Base-by-base conservation (phyloP, 2,888 invertebrate genomes). In the Thereva nobilitata region DNA sequence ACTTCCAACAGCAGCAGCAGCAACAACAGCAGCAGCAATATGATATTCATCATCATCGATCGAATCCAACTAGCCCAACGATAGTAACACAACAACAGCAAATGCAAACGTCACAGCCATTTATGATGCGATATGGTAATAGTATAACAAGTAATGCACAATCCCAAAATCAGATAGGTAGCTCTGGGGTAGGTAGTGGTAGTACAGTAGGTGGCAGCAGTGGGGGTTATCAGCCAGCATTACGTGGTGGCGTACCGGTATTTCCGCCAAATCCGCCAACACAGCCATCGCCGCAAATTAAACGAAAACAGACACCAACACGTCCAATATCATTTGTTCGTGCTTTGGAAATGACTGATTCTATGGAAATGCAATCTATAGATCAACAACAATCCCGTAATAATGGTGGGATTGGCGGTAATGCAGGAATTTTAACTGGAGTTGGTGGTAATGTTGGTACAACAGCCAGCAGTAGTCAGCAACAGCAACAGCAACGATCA, bases 241-340 rank as follows among this genome's bases (percentile, higher is more conserved):
- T 86, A 69, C 82, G 88, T 23, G 89, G 89, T 66, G 89, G 88
- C 40, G 88, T 89, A 4, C 84, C 87, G 12, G 88, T 89, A 12
- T 89, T 88, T 76, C 89, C 89, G 34, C 85, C 84, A 23, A 80
- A 79, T 73, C 82, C 83, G 9, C 75, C 72, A 70, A 71, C 71
- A 74, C 84, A 84, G 72, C 79, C 80, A 44, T 83, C 83, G 63
- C 84, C 86, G 5, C 86, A 86, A 74, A 84, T 86, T 66, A 86
- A 86, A 74, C 82, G 86, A 70, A 85, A 85, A 68, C 83, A 83
- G 69, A 80, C 83, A 52, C 80, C 81, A 45, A 80, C 80, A 56
- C 84, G 94, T 68, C 94, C 94, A 53, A 92, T 94, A 84, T 92
- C 92, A 70, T 93, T 94, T 82, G 92, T 93, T 68, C 86, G 93